Conservation (phyloP, 1,140 invertebrate genomes). For the Drosophila suzukii region DNA sequence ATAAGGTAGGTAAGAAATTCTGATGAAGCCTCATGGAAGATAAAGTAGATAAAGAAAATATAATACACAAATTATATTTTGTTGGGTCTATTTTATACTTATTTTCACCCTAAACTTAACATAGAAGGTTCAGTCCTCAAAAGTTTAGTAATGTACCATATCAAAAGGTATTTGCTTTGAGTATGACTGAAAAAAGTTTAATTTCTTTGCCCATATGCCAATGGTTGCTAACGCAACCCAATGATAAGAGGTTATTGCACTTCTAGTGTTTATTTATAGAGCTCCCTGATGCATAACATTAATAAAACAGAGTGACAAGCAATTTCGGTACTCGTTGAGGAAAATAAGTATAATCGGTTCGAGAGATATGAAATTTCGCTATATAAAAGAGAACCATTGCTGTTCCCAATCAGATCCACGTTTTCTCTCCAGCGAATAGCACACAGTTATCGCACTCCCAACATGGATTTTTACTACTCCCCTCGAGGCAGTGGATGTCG, state of each 20-base stretch:
- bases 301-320: background rate
- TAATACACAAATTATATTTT: too few relatives aligned
- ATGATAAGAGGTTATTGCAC: background rate
- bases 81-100: too few relatives aligned
- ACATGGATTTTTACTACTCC: conserved; percentile 50
- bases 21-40: too few relatives aligned
- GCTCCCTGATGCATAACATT: background rate
- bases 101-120: too few relatives aligned
- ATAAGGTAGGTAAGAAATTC: too few relatives aligned
- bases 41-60: too few relatives aligned
- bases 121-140: too few relatives aligned
- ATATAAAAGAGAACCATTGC: conserved; percentile 11
- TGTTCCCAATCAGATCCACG: background rate
- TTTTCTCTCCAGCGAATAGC: background rate
- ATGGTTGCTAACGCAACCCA: too few relatives aligned
- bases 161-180: too few relatives aligned
- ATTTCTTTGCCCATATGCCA: background rate
- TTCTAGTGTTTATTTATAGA: background rate
- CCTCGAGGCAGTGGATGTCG: conserved; percentile 79
- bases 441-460: background rate
- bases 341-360: background rate
- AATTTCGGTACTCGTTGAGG: background rate
- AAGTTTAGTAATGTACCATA: too few relatives aligned
- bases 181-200: background rate
- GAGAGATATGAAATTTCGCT: background rate